These are phyloP conservation scores for Apaloderma vittatum DNA, from an alignment of 2,113 vertebrate genomes.

Conservation along the genomic window DNA sequence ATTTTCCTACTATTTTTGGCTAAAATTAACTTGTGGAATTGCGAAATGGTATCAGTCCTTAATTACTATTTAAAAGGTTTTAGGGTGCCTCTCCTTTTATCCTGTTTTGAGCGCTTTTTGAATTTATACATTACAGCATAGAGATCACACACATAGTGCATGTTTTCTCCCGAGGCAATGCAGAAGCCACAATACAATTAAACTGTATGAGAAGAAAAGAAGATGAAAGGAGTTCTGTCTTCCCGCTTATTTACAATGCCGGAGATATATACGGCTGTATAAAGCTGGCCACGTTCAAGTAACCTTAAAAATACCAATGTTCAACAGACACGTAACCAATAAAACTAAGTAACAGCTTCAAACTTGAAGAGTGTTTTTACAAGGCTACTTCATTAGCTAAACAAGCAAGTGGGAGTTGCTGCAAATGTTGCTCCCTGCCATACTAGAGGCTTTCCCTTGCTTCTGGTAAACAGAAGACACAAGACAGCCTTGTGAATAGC, in stretches of 20 bases:
- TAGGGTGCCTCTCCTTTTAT: not conserved
- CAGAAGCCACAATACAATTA: not conserved
- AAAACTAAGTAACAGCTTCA: slow-evolving; percentile 29
- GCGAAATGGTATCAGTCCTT: not conserved
- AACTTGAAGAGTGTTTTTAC: slow-evolving; percentile 53
- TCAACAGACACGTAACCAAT: not conserved
- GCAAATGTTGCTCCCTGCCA: slow-evolving; percentile 26
- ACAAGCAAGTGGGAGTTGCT: slow-evolving; percentile 33
- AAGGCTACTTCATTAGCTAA: slow-evolving; percentile 66
- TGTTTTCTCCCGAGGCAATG: not conserved
- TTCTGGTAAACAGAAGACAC: slow-evolving; percentile 49
- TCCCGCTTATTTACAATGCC: not conserved
- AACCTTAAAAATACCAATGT: not conserved
- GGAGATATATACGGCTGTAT: not conserved
- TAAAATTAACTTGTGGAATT: slow-evolving; percentile 36
- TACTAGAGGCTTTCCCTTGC: slow-evolving; percentile 12
- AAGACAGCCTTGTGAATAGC: slow-evolving; percentile 54
- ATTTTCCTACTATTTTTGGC: slow-evolving; percentile 54
- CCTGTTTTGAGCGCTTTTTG: not conserved
- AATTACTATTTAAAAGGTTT: not conserved
- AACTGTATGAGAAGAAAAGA: not conserved
- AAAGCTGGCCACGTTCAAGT: not conserved
- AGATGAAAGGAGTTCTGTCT: not conserved
- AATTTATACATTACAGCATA: not conserved
- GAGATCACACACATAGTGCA: not conserved